A percentile compares a stretch with the other conserved stretches of the same genome.
Evolutionary conservation across 2,888 invertebrate genomes (phyloP).

Genomic region (Mesoligia furuncula): DNA sequence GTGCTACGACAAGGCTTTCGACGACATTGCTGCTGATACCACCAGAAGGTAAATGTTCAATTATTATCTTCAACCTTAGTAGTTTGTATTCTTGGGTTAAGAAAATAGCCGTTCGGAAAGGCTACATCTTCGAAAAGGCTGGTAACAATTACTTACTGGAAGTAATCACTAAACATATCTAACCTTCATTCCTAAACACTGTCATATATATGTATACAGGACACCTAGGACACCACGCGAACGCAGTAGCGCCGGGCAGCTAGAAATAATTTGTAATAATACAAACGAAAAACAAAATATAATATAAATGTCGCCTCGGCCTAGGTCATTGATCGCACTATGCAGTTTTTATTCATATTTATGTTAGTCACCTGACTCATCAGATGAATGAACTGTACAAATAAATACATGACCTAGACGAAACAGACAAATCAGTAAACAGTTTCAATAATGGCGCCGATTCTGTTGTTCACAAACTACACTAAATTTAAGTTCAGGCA

Average conservation of each 20-base stretch:
- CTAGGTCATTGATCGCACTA: constrained; percentile 6
- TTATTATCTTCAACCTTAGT: not conserved
- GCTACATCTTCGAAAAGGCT: not conserved
- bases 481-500: too few species aligned
- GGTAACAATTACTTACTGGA: not conserved
- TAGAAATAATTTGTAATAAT: too few species aligned
- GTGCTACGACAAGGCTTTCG: constrained; percentile 81
- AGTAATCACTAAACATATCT: not conserved
- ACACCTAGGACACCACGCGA: too few species aligned
- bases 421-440: constrained; percentile 18
- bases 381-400: constrained; percentile 41
- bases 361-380: constrained; percentile 4
- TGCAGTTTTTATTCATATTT: constrained; percentile 3
- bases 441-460: not conserved
- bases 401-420: constrained; percentile 26
- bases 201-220: too few species aligned
- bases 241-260: too few species aligned
- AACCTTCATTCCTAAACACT: too few species aligned
- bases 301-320: not conserved
- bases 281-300: too few species aligned
- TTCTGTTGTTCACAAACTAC: too few species aligned
- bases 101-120: not conserved
- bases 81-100: not conserved
- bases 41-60: constrained; percentile 76
- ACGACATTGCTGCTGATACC: constrained; percentile 82